Evolutionary conservation across 2,888 invertebrate species (phyloP).

Genomic region (Dicycla oo): DNA sequence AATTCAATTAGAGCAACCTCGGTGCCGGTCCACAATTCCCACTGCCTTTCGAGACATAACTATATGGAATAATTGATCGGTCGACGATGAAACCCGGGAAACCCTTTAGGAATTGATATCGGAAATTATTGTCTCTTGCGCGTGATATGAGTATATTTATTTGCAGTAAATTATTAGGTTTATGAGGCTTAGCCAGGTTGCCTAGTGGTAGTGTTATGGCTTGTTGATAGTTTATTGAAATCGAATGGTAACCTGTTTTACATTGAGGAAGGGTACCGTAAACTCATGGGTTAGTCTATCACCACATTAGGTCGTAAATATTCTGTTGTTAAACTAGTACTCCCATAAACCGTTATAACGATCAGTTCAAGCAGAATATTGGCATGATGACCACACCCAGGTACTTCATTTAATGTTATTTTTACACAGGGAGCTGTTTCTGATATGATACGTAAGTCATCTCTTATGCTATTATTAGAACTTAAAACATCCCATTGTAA

Average conservation of each 20-base stretch:
- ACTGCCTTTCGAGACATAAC: conserved; percentile 76
- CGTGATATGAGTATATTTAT: conserved; percentile 65
- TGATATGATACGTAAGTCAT: neutral
- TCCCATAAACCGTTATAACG: conserved; percentile 34
- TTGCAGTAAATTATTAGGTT: conserved; percentile 65
- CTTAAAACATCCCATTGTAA: too few relatives aligned
- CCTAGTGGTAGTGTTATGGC: conserved; percentile 25
- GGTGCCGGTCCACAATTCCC: conserved; percentile 73
- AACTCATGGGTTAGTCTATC: conserved; percentile 20
- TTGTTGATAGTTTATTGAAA: conserved; percentile 47
- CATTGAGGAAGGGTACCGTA: conserved; percentile 38
- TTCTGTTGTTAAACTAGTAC: conserved; percentile 41
- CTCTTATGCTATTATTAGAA: too few relatives aligned
- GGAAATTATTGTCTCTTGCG: conserved; percentile 68
- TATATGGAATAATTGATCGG: conserved; percentile 84
- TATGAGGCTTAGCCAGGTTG: conserved; percentile 43
- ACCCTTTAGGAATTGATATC: conserved; percentile 73
- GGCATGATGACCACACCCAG: conserved; percentile 5
- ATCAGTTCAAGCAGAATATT: conserved; percentile 24
- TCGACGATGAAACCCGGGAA: conserved; percentile 68
- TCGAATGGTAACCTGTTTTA: conserved; percentile 32
- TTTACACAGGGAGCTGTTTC: neutral
- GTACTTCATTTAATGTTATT: conserved; percentile 1
- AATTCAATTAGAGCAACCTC: conserved; percentile 83
- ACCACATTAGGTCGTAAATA: conserved; percentile 47